Evolutionary conservation across 1,140 invertebrate genomes (phyloP).

Genomic region (Zaprionus kolodkinae): DNA sequence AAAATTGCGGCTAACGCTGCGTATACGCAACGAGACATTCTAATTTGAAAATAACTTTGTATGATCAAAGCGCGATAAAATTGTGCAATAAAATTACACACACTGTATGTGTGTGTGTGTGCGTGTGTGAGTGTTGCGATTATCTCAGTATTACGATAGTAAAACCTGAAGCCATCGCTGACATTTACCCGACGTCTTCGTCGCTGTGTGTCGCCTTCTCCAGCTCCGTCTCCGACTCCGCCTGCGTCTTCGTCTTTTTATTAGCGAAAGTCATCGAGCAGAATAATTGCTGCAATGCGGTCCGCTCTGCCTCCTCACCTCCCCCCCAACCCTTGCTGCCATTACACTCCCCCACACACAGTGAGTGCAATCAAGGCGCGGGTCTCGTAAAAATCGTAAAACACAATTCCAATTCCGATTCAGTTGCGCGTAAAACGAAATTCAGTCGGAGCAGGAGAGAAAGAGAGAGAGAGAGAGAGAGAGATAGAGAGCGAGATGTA

Average conservation of each 20-base stretch:
- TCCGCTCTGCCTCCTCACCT: constrained; percentile 13
- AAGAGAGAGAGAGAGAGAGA: constrained; percentile 22
- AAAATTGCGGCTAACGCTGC: constrained; percentile 1
- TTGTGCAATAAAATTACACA: constrained; percentile 61
- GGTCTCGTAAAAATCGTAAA: constrained; percentile 58
- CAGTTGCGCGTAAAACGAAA: constrained; percentile 78
- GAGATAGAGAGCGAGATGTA: not conserved
- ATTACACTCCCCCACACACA: constrained; percentile 36
- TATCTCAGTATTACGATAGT: constrained; percentile 68
- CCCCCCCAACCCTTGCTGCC: not conserved
- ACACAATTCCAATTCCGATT: constrained; percentile 59
- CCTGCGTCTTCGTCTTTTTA: constrained; percentile 61
- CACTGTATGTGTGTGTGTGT: not conserved
- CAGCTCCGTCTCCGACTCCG: not conserved
- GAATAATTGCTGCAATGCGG: constrained; percentile 75
- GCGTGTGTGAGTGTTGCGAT: constrained; percentile 39
- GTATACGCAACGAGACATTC: constrained; percentile 59
- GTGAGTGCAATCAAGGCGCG: constrained; percentile 65
- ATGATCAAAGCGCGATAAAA: constrained; percentile 24
- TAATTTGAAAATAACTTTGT: constrained; percentile 57
- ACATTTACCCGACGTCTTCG: constrained; percentile 44
- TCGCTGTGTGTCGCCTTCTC: constrained; percentile 3
- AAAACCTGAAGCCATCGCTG: constrained; percentile 60
- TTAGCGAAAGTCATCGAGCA: constrained; percentile 82
- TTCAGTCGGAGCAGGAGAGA: constrained; percentile 53